Percentiles rank a stretch among this genome's conserved stretches.
Conservation (phyloP, 2,113 vertebrate species). For the Tetrax tetrax region DNA sequence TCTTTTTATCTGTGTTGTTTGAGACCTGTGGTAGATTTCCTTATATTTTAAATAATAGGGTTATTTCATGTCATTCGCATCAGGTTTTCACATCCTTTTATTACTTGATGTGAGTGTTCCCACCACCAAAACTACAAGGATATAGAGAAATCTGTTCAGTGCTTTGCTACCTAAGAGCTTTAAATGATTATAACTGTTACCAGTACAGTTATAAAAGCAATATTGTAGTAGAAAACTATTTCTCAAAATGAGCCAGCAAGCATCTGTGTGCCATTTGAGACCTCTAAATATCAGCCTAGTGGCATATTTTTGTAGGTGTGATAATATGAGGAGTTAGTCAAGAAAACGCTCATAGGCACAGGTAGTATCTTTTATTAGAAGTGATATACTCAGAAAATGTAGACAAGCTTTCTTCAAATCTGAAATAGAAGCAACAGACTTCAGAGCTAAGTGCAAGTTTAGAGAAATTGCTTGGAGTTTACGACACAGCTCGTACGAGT, state of each 20-base stretch:
- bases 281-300: not conserved
- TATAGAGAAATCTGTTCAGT: not conserved
- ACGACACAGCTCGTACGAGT: not conserved
- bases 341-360: not conserved
- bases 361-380: constrained; percentile 34
- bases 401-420: not conserved
- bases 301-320: not conserved
- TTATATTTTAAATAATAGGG: not conserved
- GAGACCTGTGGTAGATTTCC: not conserved
- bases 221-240: not conserved
- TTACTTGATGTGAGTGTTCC: not conserved
- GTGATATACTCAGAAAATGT: not conserved
- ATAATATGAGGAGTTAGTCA: constrained; percentile 16
- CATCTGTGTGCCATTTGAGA: constrained; percentile 6
- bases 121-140: not conserved
- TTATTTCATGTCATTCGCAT: not conserved
- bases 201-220: not conserved
- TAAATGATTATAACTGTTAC: not conserved
- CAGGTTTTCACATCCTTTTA: not conserved
- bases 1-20: not conserved
- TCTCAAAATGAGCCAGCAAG: not conserved
- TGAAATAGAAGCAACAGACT: constrained; percentile 19
- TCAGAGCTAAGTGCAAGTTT: not conserved
- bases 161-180: not conserved
- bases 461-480: not conserved